Conservation (phyloP, 2,888 invertebrate species). For the Tenthredo distinguenda region DNA sequence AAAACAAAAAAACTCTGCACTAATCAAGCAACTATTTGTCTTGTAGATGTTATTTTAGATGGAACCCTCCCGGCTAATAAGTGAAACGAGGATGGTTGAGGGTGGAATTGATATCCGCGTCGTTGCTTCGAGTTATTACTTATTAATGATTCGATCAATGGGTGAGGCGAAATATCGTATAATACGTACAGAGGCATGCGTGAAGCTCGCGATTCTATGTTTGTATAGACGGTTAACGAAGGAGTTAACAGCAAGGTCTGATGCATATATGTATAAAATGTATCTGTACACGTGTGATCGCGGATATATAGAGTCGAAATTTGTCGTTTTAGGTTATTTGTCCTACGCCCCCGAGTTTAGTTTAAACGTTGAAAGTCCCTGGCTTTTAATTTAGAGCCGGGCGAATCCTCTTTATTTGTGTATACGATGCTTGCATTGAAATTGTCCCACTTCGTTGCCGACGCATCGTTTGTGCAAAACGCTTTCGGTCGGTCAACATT, state of each 20-base stretch:
- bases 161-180: background rate
- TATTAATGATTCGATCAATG: conserved; percentile 13
- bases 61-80: background rate
- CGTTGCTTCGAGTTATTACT: conserved; percentile 1
- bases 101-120: background rate
- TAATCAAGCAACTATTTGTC: background rate
- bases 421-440: conserved; percentile 9
- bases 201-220: background rate
- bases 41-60: background rate
- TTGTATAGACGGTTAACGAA: background rate
- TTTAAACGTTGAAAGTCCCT: conserved; percentile 27
- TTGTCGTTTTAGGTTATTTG: conserved; percentile 32
- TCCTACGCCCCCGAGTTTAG: conserved; percentile 25
- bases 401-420: conserved; percentile 34
- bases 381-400: conserved; percentile 43
- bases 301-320: conserved; percentile 5
- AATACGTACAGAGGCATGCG: background rate
- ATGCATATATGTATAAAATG: background rate
- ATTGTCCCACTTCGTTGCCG: conserved; percentile 34
- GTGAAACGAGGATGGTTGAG: background rate
- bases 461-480: background rate
- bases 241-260: background rate
- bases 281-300: background rate
- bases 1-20: background rate
- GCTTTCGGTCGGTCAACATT: conserved; percentile 2